Evolutionary conservation across 2,113 vertebrate species (phyloP).

Genomic region (Cepphus grylle): DNA sequence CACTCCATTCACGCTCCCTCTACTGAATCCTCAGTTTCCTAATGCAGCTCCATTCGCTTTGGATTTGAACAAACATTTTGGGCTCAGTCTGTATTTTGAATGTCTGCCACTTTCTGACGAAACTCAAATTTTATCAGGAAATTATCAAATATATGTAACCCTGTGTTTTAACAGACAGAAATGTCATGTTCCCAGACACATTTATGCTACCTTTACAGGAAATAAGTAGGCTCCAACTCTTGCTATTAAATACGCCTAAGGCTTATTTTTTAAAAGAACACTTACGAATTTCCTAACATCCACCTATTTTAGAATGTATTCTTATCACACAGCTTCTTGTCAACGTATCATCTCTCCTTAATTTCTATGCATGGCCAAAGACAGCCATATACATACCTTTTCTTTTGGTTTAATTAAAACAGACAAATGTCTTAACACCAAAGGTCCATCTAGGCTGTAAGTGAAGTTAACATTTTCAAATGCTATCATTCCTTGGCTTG

Average conservation of each 20-base stretch:
- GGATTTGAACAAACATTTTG: background rate
- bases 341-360: background rate
- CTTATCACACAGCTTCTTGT: background rate
- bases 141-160: background rate
- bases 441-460: slow-evolving; percentile 82
- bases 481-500: slow-evolving; percentile 81
- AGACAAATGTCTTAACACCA: slow-evolving; percentile 87
- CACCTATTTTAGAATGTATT: background rate
- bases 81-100: background rate
- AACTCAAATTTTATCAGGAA: background rate
- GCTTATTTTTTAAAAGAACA: background rate
- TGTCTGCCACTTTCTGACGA: background rate
- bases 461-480: slow-evolving; percentile 92
- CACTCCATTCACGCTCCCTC: background rate
- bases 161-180: background rate
- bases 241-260: background rate
- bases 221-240: background rate
- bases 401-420: slow-evolving; percentile 84
- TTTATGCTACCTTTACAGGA: background rate
- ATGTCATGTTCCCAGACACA: background rate
- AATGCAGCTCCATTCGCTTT: background rate
- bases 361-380: background rate
- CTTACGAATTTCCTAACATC: background rate
- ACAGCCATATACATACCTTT: slow-evolving; percentile 77
- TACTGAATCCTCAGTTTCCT: background rate